Percentiles rank a stretch among this genome's conserved stretches.
These are phyloP conservation scores for Centruroides sculpturatus DNA, from an alignment of 1,140 invertebrate genomes.

Conservation along the genomic window DNA sequence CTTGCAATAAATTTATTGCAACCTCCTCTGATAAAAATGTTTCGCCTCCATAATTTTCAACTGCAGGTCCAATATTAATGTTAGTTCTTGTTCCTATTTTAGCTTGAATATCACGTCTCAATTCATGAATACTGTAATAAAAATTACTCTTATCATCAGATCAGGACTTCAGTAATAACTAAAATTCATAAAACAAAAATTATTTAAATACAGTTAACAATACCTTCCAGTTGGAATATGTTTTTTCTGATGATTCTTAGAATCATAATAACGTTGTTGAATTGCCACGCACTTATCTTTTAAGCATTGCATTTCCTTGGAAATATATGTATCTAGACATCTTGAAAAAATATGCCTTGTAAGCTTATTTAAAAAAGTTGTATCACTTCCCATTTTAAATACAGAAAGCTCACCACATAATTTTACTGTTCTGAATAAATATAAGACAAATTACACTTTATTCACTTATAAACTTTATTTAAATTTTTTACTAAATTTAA, in stretches of 20 bases:
- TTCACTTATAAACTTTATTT: too few relatives aligned
- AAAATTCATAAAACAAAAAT: background rate
- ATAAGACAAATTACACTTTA: background rate
- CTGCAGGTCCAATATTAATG: slow-evolving; percentile 66
- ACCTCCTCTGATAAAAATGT: slow-evolving; percentile 94
- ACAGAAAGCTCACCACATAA: slow-evolving; percentile 51
- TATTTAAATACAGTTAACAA: slow-evolving; percentile 6
- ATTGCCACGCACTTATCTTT: slow-evolving; percentile 54
- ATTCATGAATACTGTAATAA: slow-evolving; percentile 63
- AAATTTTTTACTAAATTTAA: background rate
- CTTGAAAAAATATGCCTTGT: slow-evolving; percentile 69
- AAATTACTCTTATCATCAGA: background rate
- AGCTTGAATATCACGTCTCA: slow-evolving; percentile 82
- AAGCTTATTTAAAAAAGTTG: slow-evolving; percentile 59
- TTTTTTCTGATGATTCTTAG: slow-evolving; percentile 89
- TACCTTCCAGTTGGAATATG: slow-evolving; percentile 54
- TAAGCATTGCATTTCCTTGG: slow-evolving; percentile 58
- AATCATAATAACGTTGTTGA: slow-evolving; percentile 77
- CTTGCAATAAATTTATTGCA: slow-evolving; percentile 82
- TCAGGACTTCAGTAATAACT: background rate
- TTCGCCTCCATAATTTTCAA: slow-evolving; percentile 89
- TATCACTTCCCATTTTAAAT: slow-evolving; percentile 66
- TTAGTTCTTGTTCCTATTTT: slow-evolving; percentile 79
- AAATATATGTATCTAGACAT: slow-evolving; percentile 60
- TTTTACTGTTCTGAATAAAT: slow-evolving; percentile 42